These are phyloP conservation scores for Pemphigus obesinymphae DNA, from an alignment of 1,140 invertebrate genomes.

Conservation along the genomic window DNA sequence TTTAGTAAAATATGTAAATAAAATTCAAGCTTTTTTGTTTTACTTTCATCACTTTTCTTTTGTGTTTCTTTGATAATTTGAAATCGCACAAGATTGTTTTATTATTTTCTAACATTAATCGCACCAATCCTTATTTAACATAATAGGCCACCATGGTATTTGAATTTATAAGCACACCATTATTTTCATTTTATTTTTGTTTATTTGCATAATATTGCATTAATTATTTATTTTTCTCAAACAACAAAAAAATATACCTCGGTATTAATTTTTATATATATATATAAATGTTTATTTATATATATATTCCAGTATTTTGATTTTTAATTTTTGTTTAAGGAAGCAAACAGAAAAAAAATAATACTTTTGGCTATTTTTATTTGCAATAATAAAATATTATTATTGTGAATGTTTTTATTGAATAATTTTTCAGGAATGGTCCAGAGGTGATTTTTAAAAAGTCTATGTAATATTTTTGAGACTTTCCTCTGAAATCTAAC, in stretches of 20 bases:
- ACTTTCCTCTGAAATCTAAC: conserved; percentile 26
- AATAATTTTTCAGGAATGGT: conserved; percentile 16
- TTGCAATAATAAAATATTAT: conserved; percentile 4
- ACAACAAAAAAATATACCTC: neutral
- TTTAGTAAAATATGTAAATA: conserved; percentile 28
- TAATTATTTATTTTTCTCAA: neutral
- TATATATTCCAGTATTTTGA: neutral
- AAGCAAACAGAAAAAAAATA: conserved; percentile 16
- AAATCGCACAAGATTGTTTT: conserved; percentile 38
- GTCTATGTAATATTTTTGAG: conserved; percentile 28
- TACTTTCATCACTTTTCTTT: conserved; percentile 36
- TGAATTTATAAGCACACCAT: conserved; percentile 41
- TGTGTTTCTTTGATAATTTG: conserved; percentile 28
- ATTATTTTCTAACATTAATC: conserved; percentile 29
- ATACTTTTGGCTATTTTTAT: conserved; percentile 14
- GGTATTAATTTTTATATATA: neutral
- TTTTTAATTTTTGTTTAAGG: conserved; percentile 4
- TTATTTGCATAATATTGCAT: conserved; percentile 29
- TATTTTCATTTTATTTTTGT: conserved; percentile 21
- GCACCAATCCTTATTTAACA: conserved; percentile 30
- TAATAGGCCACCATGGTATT: conserved; percentile 34
- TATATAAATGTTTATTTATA: neutral
- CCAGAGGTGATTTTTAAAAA: conserved; percentile 28
- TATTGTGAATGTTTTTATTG: neutral
- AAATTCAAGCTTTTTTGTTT: conserved; percentile 25